Conservation (phyloP, 2,888 invertebrate genomes). For the Epinotia nisella region DNA sequence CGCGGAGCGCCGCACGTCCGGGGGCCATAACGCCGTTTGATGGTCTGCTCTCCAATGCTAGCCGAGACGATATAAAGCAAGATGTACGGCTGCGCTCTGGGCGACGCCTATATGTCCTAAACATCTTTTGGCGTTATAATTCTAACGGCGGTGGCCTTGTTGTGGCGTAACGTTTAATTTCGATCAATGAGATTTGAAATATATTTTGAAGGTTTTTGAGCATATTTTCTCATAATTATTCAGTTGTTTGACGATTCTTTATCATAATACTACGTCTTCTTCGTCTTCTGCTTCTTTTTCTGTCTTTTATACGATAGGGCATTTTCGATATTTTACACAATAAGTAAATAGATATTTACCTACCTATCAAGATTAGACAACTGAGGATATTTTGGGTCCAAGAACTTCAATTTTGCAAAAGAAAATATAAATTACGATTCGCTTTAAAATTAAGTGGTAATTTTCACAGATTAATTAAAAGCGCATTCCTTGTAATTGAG, state of each 20-base stretch:
- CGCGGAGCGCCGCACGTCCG: conserved; percentile 78
- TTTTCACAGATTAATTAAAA: conserved; percentile 18
- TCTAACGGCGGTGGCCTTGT: conserved; percentile 75
- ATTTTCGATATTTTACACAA: no score
- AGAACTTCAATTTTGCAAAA: no score
- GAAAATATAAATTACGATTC: no score
- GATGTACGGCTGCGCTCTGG: conserved; percentile 84
- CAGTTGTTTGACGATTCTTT: no score
- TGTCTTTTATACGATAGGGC: no score
- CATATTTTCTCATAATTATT: neutral
- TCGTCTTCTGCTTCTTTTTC: no score
- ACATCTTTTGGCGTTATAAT: conserved; percentile 81
- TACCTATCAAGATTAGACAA: no score
- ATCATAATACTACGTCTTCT: no score
- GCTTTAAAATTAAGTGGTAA: neutral
- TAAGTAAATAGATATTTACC: no score
- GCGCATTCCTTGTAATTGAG: conserved; percentile 4
- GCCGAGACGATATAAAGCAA: conserved; percentile 78
- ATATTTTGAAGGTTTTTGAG: neutral
- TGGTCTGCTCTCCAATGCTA: conserved; percentile 85
- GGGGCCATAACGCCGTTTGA: conserved; percentile 83
- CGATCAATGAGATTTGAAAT: neutral
- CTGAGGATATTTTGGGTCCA: no score
- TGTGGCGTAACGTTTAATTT: conserved; percentile 56
- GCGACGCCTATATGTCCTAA: conserved; percentile 84